Conservation (phyloP, 1,140 invertebrate genomes). For the Bombus pascuorum region DNA sequence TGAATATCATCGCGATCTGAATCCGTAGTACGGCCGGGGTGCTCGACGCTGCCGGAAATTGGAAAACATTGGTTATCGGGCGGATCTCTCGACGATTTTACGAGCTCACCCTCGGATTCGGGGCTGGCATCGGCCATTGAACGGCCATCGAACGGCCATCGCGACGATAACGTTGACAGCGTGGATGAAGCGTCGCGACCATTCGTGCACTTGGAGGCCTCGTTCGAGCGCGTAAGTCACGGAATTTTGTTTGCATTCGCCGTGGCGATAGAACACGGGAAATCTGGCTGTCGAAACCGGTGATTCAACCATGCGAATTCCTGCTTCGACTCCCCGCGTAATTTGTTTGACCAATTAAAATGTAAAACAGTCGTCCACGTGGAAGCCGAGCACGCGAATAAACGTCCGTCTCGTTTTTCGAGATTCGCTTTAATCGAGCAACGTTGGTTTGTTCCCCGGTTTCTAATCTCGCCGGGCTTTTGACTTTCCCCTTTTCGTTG, state of each 20-base stretch:
- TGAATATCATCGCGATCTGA: constrained; percentile 51
- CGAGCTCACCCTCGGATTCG: constrained; percentile 44
- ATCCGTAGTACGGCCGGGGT: constrained; percentile 17
- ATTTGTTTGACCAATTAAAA: constrained; percentile 38
- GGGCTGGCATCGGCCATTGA: neutral
- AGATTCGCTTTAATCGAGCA: constrained; percentile 36
- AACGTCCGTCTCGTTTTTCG: constrained; percentile 27
- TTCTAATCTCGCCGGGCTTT: constrained; percentile 9
- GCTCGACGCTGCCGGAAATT: constrained; percentile 63
- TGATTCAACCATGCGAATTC: neutral
- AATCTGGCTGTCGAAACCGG: neutral
- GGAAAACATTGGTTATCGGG: constrained; percentile 69
- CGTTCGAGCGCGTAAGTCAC: constrained; percentile 16
- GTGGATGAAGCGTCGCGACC: constrained; percentile 13
- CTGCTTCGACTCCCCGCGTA: constrained; percentile 27
- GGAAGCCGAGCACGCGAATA: neutral
- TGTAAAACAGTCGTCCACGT: constrained; percentile 26
- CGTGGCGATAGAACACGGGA: neutral
- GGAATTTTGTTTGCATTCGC: neutral
- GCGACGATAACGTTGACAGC: constrained; percentile 29
- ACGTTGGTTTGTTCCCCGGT: neutral
- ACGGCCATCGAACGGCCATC: constrained; percentile 28
- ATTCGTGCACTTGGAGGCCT: constrained; percentile 24
- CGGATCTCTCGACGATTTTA: constrained; percentile 65
- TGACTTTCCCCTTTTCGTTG: neutral